Base-by-base conservation (phyloP, 2,888 invertebrate species). In the Caenorhabditis zanzibari region DNA sequence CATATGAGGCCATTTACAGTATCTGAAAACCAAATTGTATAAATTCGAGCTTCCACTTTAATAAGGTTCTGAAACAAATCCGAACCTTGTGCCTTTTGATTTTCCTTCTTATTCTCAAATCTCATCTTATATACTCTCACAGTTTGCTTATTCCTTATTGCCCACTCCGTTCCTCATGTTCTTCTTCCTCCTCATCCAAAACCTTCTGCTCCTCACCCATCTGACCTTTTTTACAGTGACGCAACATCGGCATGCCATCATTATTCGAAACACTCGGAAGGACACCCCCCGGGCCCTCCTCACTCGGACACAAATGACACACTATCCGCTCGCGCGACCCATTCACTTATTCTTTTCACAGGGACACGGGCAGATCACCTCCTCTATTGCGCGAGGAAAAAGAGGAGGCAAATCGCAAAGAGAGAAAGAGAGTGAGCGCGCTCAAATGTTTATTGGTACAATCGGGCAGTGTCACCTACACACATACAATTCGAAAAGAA, bases 401-500 rank as follows among this genome's bases (percentile, higher is more conserved):
- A 32, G 35, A 49, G 44, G 16, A n/a, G 22, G n/a, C n/a, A n/a
- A n/a, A n/a, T n/a, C 14, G 49, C n/a, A 38, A 9, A 56, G 24
- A 35, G 69, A 56, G 56, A 49, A 19, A 49, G 64, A 64, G 47
- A 32, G 66, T 47, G 52, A 52, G 68, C 22, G 47, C 72, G 26
- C 71, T 47, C 44, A 54, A 63, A 71, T 71, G 69, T 77, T 77
- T 77, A 77, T 77, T 77, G 77, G 69, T 77, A 77, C 77, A 77
- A 71, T 61, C 69, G 59, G n/a, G 59, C 76, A 64, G 74, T 74
- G 74, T 64, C 74, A 74, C 32, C 52, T 47, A 72, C 72, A 47
- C 72, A 47, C 64, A 74, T 41, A 74, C 63, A 74, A 61, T 52
- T 49, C 56, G 41, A 38, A 49, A 41, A 47, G 49, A 59, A 58